Percentiles rank a stretch among this genome's conserved stretches.
Conservation (phyloP, 2,113 vertebrate species). For the Scopus umbretta region DNA sequence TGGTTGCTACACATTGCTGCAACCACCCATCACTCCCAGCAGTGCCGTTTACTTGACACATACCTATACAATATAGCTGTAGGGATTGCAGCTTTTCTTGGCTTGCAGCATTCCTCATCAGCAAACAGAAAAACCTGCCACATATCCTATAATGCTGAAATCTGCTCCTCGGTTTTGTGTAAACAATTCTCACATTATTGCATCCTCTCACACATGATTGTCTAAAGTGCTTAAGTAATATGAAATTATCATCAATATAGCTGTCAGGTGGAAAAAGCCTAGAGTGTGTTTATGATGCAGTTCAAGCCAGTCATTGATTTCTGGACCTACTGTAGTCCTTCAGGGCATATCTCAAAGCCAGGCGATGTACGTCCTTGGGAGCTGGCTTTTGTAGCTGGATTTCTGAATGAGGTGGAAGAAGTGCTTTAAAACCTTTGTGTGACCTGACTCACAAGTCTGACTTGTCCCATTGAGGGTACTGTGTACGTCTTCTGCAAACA, state of each 20-base stretch:
- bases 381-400: neutral
- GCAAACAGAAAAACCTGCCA: slow-evolving; percentile 2
- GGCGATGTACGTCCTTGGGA: neutral
- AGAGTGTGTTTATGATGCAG: slow-evolving; percentile 2
- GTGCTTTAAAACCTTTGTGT: neutral
- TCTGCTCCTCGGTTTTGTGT: slow-evolving; percentile 29
- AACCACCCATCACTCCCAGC: neutral
- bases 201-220: slow-evolving; percentile 44
- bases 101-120: slow-evolving; percentile 34
- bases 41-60: slow-evolving; percentile 27
- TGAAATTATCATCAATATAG: slow-evolving; percentile 43
- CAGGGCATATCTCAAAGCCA: slow-evolving; percentile 11
- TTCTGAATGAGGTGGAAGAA: slow-evolving; percentile 32
- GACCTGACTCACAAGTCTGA: neutral
- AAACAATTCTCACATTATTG: slow-evolving; percentile 62
- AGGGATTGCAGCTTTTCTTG: slow-evolving; percentile 49
- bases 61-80: neutral
- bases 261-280: slow-evolving; percentile 47
- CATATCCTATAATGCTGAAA: slow-evolving; percentile 35
- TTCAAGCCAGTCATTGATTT: slow-evolving; percentile 23
- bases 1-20: neutral
- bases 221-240: slow-evolving; percentile 58
- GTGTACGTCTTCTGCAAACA: neutral
- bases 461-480: neutral
- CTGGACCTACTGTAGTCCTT: slow-evolving; percentile 21